phyloP scores from a whole-genome alignment of 2,797 vertebrate genomes.

The Pelobates cultripes region DNA sequence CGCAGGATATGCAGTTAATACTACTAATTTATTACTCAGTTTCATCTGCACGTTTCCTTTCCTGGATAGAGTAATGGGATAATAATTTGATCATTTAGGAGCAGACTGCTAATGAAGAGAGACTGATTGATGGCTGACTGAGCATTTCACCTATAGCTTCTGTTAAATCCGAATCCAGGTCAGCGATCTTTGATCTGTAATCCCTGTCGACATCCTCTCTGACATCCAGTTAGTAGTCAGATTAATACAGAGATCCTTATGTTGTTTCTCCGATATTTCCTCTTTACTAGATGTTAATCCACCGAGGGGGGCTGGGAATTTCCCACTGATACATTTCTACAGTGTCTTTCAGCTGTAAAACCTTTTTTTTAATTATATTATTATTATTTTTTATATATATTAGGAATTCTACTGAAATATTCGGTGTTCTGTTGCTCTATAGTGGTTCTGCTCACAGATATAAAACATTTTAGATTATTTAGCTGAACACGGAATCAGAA shows the following conservation, averaged over 20 bases:
- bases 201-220: slow-evolving; percentile 21
- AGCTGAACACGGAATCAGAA: too few relatives aligned
- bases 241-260: too few relatives aligned
- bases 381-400: too few relatives aligned
- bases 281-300: neutral
- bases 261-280: neutral
- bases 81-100: slow-evolving; percentile 19
- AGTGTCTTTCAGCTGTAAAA: too few relatives aligned
- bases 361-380: too few relatives aligned
- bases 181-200: slow-evolving; percentile 41
- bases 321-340: neutral
- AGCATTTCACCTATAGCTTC: slow-evolving; percentile 18
- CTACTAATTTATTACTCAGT: too few relatives aligned
- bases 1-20: too few relatives aligned
- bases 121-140: slow-evolving; percentile 33
- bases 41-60: too few relatives aligned
- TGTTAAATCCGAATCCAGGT: slow-evolving; percentile 31
- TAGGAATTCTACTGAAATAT: too few relatives aligned
- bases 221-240: slow-evolving; percentile 32
- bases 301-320: neutral
- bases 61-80: neutral
- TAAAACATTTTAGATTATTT: too few relatives aligned
- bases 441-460: too few relatives aligned
- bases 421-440: too few relatives aligned
- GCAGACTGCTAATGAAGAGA: slow-evolving; percentile 20